Conservation (phyloP, 23 tunicate genomes). For the Ciona savignyi region DNA sequence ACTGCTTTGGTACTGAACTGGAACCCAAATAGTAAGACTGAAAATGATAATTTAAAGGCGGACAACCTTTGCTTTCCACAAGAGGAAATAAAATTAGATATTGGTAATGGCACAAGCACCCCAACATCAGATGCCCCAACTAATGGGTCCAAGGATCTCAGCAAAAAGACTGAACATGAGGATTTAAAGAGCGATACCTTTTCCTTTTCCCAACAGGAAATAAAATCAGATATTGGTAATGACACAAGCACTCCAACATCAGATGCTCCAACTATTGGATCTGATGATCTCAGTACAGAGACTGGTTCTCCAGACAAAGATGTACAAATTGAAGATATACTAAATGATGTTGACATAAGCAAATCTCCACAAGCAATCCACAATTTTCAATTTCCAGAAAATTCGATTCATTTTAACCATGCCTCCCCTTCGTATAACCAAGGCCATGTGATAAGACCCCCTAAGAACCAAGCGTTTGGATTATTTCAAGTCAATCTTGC, state of each 20-base stretch:
- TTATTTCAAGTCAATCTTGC: constrained; percentile 52
- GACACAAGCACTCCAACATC: not conserved
- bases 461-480: constrained; percentile 48
- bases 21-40: constrained; percentile 22
- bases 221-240: not conserved
- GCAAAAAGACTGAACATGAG: not conserved
- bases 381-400: constrained; percentile 56
- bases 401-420: constrained; percentile 23
- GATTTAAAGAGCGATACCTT: not conserved
- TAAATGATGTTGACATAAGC: not conserved
- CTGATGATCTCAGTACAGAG: constrained; percentile 1
- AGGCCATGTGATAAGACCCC: constrained; percentile 54
- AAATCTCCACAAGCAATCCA: constrained; percentile 33
- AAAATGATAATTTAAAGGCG: not conserved
- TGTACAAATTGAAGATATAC: not conserved
- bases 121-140: not conserved
- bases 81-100: not conserved
- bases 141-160: constrained; percentile 4
- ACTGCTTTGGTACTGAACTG: constrained; percentile 41
- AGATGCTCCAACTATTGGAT: not conserved
- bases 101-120: not conserved
- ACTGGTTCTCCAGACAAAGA: not conserved
- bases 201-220: not conserved
- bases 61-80: not conserved
- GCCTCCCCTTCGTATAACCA: constrained; percentile 4